phyloP scores from a whole-genome alignment of 2,888 invertebrate species.

The Tridacna gigas region DNA sequence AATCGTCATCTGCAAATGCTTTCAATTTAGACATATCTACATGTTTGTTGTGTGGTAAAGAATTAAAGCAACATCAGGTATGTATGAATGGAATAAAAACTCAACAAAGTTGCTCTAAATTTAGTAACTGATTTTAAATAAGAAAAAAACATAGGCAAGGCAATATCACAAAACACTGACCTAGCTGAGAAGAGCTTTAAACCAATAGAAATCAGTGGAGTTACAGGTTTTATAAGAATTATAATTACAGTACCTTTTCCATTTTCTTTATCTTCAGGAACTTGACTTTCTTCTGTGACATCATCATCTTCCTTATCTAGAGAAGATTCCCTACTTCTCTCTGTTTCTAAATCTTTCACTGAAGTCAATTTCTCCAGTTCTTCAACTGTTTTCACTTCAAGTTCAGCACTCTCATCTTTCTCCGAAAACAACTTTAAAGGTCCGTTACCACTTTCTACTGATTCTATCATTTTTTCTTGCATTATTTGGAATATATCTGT shows the following conservation, averaged over 20 bases:
- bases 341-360: slow-evolving; percentile 20
- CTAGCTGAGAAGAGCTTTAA: too few species aligned
- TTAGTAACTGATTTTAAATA: too few species aligned
- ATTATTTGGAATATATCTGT: slow-evolving; percentile 45
- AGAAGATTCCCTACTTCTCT: slow-evolving; percentile 3
- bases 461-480: slow-evolving; percentile 54
- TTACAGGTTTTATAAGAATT: too few species aligned
- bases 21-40: too few species aligned
- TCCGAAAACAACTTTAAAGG: slow-evolving; percentile 32
- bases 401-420: neutral
- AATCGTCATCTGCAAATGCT: too few species aligned
- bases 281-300: neutral
- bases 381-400: slow-evolving; percentile 3
- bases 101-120: too few species aligned
- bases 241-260: neutral
- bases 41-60: too few species aligned
- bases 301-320: slow-evolving; percentile 13
- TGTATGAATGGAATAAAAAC: too few species aligned
- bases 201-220: too few species aligned
- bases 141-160: too few species aligned
- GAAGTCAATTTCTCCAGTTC: slow-evolving; percentile 31
- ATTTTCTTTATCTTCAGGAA: neutral
- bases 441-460: slow-evolving; percentile 40
- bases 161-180: too few species aligned
- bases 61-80: too few species aligned